Evolutionary conservation across 2,113 vertebrate species (phyloP), one percentile per base, ranked within the genome.

Genomic region (Numida meleagris): DNA sequence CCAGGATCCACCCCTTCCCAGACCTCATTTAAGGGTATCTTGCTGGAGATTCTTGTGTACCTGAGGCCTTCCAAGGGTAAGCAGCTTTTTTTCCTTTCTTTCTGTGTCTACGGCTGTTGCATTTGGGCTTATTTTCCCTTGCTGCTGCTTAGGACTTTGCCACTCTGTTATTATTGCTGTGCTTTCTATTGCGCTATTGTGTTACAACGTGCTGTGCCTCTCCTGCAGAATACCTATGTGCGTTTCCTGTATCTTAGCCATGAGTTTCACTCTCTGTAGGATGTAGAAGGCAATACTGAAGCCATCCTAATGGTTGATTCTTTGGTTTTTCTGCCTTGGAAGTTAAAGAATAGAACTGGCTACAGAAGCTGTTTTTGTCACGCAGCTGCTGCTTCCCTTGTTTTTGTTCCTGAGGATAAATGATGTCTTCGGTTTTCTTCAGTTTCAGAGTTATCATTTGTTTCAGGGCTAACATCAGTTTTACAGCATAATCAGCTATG

Each of bases 321-420:
- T 42, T 43, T 72, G 59, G 27, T 88, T 86, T 48, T 53, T 27
- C 15, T 75, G 42, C 85, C n/a, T 34, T 2, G 1, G 63, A 3
- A 62, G 55, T 83, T 53, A 10, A 48, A 46, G 31, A 23, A 21
- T 10, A 20, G 62, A 74, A 19, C 5, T 59, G 78, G 27, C 80
- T n/a, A 3, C 9, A 45, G 85, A 42, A 87, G 20, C 73, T 62
- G 43, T 5, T 62, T 55, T 67, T 91, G 42, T 76, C 24, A 12
- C 14, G 1, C 51, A 66, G 90, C 75, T 82, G 82, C 93, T 84
- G 66, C 62, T 90, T 91, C 53, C 6, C 81, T 84, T 82, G 61
- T 1, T 78, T 84, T 78, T 72, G 13, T 79, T 92, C 16, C 79
- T 38, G 74, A 63, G 53, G 62, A 61, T 43, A 89, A 84, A 63